Base-by-base conservation (phyloP, 2,797 vertebrate genomes). In the Leptoclinus maculatus region DNA sequence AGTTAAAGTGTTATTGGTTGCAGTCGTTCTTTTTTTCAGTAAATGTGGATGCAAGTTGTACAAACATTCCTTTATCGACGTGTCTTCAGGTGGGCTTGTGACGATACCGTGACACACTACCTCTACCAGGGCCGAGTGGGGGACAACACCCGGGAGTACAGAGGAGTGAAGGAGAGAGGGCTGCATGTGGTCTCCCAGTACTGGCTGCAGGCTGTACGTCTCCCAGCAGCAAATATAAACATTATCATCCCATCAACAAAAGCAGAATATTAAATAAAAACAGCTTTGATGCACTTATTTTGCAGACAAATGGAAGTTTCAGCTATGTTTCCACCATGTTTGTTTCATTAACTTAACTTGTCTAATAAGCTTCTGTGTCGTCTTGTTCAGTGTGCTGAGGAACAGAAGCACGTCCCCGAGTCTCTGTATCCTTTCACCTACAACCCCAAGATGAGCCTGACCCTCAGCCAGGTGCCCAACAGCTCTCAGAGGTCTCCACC, bases 401-500 rank as follows among this genome's bases (percentile, higher is more conserved):
- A 98, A 78, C 94, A 94, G 89, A 97, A 88, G 68, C 93, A 76
- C 13, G 96, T 99, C 80, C 86, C 97, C 0, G 98, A 99, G 91
- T 97, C 96, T 79, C 95, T 99, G 9, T 99, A 97, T 84, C 98
- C 98, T 64, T 97, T 97, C 91, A 99, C 97, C 69, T 99, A 97
- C 59, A 99, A 99, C 92, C 98, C 98, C 75, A 99, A 99, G 95
- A 98, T 99, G 98, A 99, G 97, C 87, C 91, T 99, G 75, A 97
- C 96, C 79, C 97, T 99, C 82, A 99, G 97, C 79, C 93, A 97
- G 67, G 91, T 96, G 21, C 95, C 96, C 72, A 95, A 92, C 76
- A 85, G 74, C 86, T 93, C 90, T 9, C 94, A 93, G 88, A 95
- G 87, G 85, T 93, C 93, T 38, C 87, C 89, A 2, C 92, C 95